Conservation (phyloP, 2,888 invertebrate genomes). For the Uropetala carovei region DNA sequence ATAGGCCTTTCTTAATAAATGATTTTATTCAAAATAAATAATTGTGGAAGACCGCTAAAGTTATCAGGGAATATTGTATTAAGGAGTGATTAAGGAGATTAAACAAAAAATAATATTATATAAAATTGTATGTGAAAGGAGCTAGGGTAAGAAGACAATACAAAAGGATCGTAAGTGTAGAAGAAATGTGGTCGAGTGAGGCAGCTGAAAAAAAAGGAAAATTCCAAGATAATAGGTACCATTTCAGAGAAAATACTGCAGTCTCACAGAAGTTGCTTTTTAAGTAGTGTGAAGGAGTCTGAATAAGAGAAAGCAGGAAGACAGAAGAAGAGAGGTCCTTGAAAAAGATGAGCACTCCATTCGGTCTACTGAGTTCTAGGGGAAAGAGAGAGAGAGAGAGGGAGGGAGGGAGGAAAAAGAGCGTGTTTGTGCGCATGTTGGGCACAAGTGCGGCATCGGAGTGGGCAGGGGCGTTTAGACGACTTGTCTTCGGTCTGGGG, state of each 20-base stretch:
- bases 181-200: neutral
- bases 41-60: too few species aligned
- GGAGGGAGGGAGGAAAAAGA: neutral
- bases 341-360: constrained; percentile 7
- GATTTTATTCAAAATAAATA: too few species aligned
- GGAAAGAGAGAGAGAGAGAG: neutral
- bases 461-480: neutral
- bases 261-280: neutral
- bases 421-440: neutral
- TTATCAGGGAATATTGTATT: too few species aligned
- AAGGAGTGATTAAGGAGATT: too few species aligned
- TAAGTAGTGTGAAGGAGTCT: neutral
- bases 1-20: too few species aligned
- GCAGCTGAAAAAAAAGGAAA: neutral
- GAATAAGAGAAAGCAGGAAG: constrained; percentile 28
- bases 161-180: too few species aligned
- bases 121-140: neutral
- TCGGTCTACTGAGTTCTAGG: neutral
- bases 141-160: neutral
- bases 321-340: neutral
- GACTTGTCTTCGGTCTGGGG: neutral
- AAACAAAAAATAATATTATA: neutral
- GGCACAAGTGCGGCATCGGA: neutral
- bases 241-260: neutral
- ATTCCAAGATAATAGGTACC: neutral